phyloP scores from a whole-genome alignment of 1,140 invertebrate species.

The Bombus impatiens region DNA sequence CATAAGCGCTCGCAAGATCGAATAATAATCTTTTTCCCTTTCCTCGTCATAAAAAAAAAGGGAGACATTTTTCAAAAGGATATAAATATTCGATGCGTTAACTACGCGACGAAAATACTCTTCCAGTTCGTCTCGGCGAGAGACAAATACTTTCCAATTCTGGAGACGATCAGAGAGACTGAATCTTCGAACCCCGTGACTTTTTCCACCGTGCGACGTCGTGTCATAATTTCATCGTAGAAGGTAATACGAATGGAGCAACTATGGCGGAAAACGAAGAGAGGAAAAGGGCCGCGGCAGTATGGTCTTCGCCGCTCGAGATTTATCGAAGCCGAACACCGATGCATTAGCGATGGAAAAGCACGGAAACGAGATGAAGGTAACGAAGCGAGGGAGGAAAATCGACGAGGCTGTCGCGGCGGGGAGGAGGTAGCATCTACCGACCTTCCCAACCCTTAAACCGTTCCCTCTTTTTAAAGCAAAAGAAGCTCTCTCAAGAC shows the following conservation, averaged over 20 bases:
- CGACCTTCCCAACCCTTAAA: constrained; percentile 49
- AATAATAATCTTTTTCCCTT: not conserved
- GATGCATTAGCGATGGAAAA: constrained; percentile 76
- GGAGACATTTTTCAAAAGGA: too few relatives aligned
- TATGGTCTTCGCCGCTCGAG: constrained; percentile 60
- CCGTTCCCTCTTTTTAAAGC: constrained; percentile 44
- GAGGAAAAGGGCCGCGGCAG: constrained; percentile 25
- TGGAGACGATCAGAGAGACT: not conserved
- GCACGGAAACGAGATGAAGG: constrained; percentile 67
- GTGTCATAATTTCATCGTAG: constrained; percentile 72
- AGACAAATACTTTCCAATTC: not conserved
- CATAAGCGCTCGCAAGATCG: too few relatives aligned
- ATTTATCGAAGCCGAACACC: constrained; percentile 73
- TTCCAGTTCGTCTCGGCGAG: not conserved
- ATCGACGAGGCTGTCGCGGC: constrained; percentile 57
- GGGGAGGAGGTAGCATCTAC: constrained; percentile 13
- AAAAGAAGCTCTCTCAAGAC: constrained; percentile 55
- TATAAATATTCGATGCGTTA: not conserved
- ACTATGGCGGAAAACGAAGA: constrained; percentile 45
- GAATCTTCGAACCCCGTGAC: not conserved
- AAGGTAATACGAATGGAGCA: constrained; percentile 58
- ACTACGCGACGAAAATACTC: too few relatives aligned
- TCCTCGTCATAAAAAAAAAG: too few relatives aligned
- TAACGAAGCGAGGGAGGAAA: constrained; percentile 71
- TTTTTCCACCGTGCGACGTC: constrained; percentile 49